Evolutionary conservation across 53 echinoderm and acorn worm genomes (phyloP).

Genomic region (Stichopus horrens): DNA sequence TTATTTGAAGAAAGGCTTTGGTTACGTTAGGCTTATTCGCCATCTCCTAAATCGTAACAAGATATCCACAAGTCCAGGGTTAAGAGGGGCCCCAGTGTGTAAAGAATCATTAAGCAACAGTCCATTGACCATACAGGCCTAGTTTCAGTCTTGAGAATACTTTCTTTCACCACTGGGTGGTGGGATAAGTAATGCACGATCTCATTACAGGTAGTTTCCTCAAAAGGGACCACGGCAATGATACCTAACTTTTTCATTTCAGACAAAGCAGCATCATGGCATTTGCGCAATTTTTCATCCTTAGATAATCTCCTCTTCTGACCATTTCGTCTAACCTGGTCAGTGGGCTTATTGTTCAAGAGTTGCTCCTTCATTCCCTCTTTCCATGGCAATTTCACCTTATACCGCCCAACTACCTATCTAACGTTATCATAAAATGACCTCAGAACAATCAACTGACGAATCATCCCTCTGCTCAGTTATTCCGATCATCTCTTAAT

Average conservation of each 20-base stretch:
- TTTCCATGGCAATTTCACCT: slow-evolving; percentile 37
- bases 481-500: slow-evolving; percentile 40
- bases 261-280: slow-evolving; percentile 28
- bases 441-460: slow-evolving; percentile 39
- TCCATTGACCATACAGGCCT: slow-evolving; percentile 36
- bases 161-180: slow-evolving; percentile 44
- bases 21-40: slow-evolving; percentile 41
- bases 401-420: slow-evolving; percentile 37
- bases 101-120: slow-evolving; percentile 39
- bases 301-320: slow-evolving; percentile 37
- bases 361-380: slow-evolving; percentile 43
- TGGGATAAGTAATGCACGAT: slow-evolving; percentile 3
- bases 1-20: slow-evolving; percentile 46
- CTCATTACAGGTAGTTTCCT: background rate
- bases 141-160: slow-evolving; percentile 24
- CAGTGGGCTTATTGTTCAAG: slow-evolving; percentile 11
- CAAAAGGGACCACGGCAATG: slow-evolving; percentile 28
- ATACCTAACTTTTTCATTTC: slow-evolving; percentile 38
- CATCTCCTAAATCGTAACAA: slow-evolving; percentile 41
- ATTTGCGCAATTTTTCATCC: slow-evolving; percentile 21
- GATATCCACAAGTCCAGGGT: slow-evolving; percentile 18
- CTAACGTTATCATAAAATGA: slow-evolving; percentile 37
- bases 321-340: slow-evolving; percentile 25
- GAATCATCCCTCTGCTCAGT: background rate
- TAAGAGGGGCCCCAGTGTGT: slow-evolving; percentile 31